Percentiles rank a stretch among this genome's conserved stretches.
phyloP scores from a whole-genome alignment of 2,888 invertebrate species.

The Xylophagus ater region DNA sequence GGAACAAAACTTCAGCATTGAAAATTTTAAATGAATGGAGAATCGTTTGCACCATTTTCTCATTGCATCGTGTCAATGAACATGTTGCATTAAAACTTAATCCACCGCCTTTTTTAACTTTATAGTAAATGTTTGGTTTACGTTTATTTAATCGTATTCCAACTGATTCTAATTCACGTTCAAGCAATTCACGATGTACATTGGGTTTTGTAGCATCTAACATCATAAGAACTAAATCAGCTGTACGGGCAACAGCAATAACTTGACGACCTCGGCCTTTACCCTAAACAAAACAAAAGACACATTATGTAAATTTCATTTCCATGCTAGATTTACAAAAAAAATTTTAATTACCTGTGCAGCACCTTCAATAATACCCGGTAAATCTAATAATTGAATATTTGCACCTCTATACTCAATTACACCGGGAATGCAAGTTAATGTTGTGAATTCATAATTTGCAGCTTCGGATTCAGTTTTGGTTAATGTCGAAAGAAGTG shows the following conservation, averaged over 20 bases:
- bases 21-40: constrained; percentile 97
- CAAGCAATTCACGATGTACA: constrained; percentile 82
- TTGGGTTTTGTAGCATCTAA: constrained; percentile 97
- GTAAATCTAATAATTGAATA: constrained; percentile 94
- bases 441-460: constrained; percentile 95
- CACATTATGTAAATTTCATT: too few species aligned
- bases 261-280: constrained; percentile 89
- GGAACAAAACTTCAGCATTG: constrained; percentile 88
- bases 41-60: constrained; percentile 96
- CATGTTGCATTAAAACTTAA: constrained; percentile 95
- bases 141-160: constrained; percentile 92
- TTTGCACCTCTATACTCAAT: constrained; percentile 98
- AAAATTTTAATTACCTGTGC: constrained; percentile 48
- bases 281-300: constrained; percentile 40
- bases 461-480: constrained; percentile 96
- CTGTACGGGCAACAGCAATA: constrained; percentile 96
- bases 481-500: constrained; percentile 86
- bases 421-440: constrained; percentile 98
- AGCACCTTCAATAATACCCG: constrained; percentile 99
- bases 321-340: background rate
- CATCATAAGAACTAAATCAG: constrained; percentile 98
- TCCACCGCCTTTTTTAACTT: constrained; percentile 92
- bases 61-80: constrained; percentile 82
- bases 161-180: constrained; percentile 92
- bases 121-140: constrained; percentile 97